These are phyloP conservation scores for human (Homo sapiens) DNA, from an alignment of 2,113 vertebrate genomes.

Conservation along the genomic window DNA sequence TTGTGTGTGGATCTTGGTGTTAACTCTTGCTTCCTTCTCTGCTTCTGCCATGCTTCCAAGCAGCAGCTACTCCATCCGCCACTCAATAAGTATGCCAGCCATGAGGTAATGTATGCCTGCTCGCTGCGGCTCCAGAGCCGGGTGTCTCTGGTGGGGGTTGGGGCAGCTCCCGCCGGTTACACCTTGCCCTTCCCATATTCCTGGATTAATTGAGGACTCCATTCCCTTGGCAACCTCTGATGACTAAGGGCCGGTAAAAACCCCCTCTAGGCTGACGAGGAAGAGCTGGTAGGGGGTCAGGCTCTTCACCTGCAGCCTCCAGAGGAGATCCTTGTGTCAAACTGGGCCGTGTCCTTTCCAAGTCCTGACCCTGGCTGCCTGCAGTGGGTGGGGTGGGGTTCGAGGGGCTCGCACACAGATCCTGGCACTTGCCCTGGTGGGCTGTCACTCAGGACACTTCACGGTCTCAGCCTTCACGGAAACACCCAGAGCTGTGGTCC, in stretches of 20 bases:
- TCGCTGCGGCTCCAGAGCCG: background rate
- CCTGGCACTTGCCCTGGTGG: background rate
- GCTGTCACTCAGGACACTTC: background rate
- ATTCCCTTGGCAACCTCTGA: background rate
- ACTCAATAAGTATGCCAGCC: conserved; percentile 99
- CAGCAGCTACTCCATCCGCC: conserved; percentile 98
- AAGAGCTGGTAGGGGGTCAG: background rate
- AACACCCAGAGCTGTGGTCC: background rate
- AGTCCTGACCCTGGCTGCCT: background rate
- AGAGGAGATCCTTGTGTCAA: background rate
- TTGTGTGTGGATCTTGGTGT: background rate
- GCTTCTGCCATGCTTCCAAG: conserved; percentile 89
- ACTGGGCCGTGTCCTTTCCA: background rate
- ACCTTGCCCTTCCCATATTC: background rate
- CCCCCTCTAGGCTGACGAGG: background rate
- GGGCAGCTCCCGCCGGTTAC: background rate
- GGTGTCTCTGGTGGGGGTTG: background rate
- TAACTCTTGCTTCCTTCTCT: conserved; percentile 88
- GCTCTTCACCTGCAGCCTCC: background rate
- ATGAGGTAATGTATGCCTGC: conserved; percentile 94
- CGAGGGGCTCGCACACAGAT: background rate
- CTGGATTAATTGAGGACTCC: background rate
- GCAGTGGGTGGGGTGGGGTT: background rate
- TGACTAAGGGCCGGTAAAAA: background rate
- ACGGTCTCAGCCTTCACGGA: background rate